Evolutionary conservation across 2,797 vertebrate species (phyloP), one percentile per base, ranked within the genome.

Genomic region (Micrastur ruficollis): DNA sequence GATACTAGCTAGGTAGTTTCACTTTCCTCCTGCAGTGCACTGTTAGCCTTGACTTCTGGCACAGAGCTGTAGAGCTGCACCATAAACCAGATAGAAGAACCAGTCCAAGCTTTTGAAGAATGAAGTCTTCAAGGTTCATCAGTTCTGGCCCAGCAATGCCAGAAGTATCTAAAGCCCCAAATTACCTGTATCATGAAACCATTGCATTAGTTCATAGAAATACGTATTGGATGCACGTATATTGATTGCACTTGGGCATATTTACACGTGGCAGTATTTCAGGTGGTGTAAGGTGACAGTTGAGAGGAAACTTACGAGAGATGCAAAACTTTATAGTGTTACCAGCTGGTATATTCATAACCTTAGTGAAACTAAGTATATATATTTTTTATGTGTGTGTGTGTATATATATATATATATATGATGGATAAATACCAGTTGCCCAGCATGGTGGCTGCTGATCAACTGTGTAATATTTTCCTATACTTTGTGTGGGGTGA

Each of bases 181-280:
- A 31, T 55, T 26, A 58, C 16, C 23, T 32, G 2, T 61, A 0
- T 53, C 21, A 2, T 11, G 15, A 86, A 88, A 18, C 6, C 3
- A 5, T 36, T 66, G 47, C 38, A 4, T 9, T 66, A 21, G 18
- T 31, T 81, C 12, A 4, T 62, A 2, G 40, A 36, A 53, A 25
- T 72, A 20, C 6, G 4, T 47, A 4, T 4, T 74, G 66, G 53
- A 40, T 75, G 10, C 2, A 3, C 4, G 5, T 75, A 3, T 68
- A 1, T 34, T 8, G 18, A 14, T 87, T 85, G 32, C 50, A 29
- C 17, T 47, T 59, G n/a, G 42, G 42, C 16, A 26, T 1, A 0
- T 50, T 79, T 58, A 31, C 3, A 4, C 0, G 0, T 56, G 75
- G n/a, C 18, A 3, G 50, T 75, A 46, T 56, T 89, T 87, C 66